phyloP scores from a whole-genome alignment of 1,140 invertebrate genomes.

The Drosophila seguyi region DNA sequence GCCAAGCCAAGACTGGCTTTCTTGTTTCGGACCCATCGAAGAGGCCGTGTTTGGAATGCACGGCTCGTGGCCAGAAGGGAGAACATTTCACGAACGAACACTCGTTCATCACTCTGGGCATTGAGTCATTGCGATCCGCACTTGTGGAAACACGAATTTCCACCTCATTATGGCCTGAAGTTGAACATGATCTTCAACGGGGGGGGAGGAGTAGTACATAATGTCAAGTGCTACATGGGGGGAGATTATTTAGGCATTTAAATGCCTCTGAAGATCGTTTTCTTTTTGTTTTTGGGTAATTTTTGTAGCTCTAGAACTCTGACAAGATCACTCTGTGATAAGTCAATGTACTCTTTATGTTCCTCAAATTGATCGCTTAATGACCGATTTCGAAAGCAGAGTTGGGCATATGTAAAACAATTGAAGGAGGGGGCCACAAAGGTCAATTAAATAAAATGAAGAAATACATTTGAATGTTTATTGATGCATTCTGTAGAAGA shows the following conservation, averaged over 20 bases:
- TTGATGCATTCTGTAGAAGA: constrained; percentile 9
- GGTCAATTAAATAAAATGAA: constrained; percentile 26
- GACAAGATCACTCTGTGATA: constrained; percentile 1
- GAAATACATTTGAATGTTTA: constrained; percentile 11
- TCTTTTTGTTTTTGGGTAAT: not conserved
- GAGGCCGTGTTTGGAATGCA: constrained; percentile 19
- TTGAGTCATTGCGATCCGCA: constrained; percentile 34
- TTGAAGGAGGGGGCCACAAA: not conserved
- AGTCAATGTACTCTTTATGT: constrained; percentile 28
- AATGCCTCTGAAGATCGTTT: constrained; percentile 1
- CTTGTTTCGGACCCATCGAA: constrained; percentile 19
- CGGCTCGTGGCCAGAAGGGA: constrained; percentile 17
- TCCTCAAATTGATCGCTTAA: constrained; percentile 26
- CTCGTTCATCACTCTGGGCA: not conserved
- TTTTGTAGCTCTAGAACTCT: not conserved
- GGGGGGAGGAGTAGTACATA: not conserved
- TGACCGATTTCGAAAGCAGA: constrained; percentile 15
- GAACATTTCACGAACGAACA: constrained; percentile 25
- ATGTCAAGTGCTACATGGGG: constrained; percentile 21
- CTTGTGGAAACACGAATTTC: constrained; percentile 27
- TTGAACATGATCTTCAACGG: constrained; percentile 27
- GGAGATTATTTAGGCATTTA: constrained; percentile 4
- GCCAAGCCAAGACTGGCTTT: constrained; percentile 43
- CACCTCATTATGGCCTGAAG: constrained; percentile 28
- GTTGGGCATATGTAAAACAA: constrained; percentile 4